These are phyloP conservation scores for Umimayanthus chanpuru DNA, from an alignment of 92 coral and sea anemone species.

Conservation along the genomic window DNA sequence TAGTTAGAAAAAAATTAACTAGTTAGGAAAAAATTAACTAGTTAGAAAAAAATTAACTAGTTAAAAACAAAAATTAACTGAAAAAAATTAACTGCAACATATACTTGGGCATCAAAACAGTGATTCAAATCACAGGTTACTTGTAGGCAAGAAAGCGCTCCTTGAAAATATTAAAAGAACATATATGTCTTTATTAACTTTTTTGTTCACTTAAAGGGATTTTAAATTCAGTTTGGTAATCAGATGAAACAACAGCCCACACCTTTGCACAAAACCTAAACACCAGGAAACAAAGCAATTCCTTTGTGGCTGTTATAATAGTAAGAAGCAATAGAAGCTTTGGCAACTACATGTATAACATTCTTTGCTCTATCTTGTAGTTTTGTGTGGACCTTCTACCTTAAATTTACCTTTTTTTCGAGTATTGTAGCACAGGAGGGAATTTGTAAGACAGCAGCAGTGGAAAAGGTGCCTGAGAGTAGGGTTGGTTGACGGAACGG, in stretches of 20 bases:
- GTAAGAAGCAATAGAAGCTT: background rate
- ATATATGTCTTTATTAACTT: no score
- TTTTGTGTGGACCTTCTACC: background rate
- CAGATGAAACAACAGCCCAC: no score
- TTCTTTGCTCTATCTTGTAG: background rate
- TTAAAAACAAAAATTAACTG: no score
- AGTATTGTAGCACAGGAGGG: background rate
- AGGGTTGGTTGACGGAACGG: background rate
- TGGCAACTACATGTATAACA: background rate
- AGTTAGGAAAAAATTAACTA: no score
- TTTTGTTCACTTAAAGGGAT: no score
- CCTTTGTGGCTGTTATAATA: background rate
- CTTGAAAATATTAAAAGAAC: background rate
- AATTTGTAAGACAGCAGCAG: conserved; percentile 2
- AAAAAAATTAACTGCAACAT: no score
- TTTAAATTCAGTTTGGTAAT: no score
- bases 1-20: no score
- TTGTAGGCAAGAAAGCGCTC: background rate
- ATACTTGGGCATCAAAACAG: no score
- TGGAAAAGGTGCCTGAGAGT: background rate
- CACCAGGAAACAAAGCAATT: background rate
- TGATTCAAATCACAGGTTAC: background rate
- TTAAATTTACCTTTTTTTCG: background rate
- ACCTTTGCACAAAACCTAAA: background rate
- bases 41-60: no score